These are phyloP conservation scores for Drosophila subquinaria DNA, from an alignment of 2,888 invertebrate genomes.

Conservation along the genomic window DNA sequence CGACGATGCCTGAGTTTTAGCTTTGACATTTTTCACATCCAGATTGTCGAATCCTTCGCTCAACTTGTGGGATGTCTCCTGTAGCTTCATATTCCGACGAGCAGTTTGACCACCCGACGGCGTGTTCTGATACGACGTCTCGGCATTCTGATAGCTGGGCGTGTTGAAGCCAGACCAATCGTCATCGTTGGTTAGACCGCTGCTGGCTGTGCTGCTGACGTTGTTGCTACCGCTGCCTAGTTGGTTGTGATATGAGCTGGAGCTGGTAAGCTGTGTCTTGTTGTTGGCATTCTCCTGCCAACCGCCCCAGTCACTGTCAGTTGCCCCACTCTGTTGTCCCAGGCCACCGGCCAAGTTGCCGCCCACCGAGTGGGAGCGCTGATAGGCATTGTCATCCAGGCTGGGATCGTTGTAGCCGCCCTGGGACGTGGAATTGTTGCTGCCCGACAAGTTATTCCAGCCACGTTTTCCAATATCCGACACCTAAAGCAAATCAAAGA, in stretches of 20 bases:
- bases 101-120: conserved; percentile 63
- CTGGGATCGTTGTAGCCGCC: conserved; percentile 83
- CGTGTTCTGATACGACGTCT: conserved; percentile 81
- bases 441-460: conserved; percentile 88
- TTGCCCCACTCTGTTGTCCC: conserved; percentile 72
- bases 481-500: conserved; percentile 86
- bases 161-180: conserved; percentile 85
- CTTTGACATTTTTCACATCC: conserved; percentile 84
- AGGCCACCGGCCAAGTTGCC: conserved; percentile 78
- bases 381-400: conserved; percentile 81
- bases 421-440: conserved; percentile 86
- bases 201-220: conserved; percentile 42
- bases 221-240: conserved; percentile 58
- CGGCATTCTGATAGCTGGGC: conserved; percentile 79
- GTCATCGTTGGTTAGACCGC: conserved; percentile 73
- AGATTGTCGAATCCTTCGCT: conserved; percentile 83
- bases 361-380: conserved; percentile 84
- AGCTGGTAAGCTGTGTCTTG: conserved; percentile 74
- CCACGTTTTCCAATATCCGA: conserved; percentile 89
- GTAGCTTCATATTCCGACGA: conserved; percentile 78
- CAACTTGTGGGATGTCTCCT: conserved; percentile 77
- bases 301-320: conserved; percentile 83
- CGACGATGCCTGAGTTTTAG: conserved; percentile 55
- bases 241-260: conserved; percentile 81
- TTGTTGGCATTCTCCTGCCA: conserved; percentile 80